Percentiles rank a stretch among this genome's conserved stretches.
phyloP scores from a whole-genome alignment of 2,888 invertebrate species.

The Napeogenes inachia region DNA sequence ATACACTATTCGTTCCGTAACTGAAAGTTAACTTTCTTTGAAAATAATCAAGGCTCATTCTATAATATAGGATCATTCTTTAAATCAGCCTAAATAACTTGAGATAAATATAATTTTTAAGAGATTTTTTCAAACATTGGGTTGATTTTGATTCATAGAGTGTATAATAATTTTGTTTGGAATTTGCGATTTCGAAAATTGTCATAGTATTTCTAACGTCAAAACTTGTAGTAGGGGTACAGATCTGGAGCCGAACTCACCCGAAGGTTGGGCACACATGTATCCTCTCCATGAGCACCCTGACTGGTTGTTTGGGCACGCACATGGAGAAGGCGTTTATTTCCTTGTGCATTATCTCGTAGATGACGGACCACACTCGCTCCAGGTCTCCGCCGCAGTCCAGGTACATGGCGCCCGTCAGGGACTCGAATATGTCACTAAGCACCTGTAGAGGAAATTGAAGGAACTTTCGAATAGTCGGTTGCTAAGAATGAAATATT shows the following conservation, averaged over 20 bases:
- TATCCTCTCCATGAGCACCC: slow-evolving; percentile 88
- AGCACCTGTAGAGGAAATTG: slow-evolving; percentile 78
- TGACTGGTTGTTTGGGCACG: slow-evolving; percentile 94
- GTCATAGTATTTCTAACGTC: too few relatives aligned
- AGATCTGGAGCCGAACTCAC: slow-evolving; percentile 66
- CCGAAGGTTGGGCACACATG: slow-evolving; percentile 85
- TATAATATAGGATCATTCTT: too few relatives aligned
- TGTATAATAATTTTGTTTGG: too few relatives aligned
- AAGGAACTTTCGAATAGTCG: background rate
- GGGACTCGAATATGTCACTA: slow-evolving; percentile 95
- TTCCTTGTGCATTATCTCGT: slow-evolving; percentile 90
- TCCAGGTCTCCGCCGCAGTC: slow-evolving; percentile 86
- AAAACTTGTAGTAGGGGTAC: too few relatives aligned
- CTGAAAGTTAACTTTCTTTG: too few relatives aligned
- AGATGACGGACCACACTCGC: slow-evolving; percentile 88
- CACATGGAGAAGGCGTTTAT: slow-evolving; percentile 87
- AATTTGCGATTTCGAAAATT: slow-evolving; percentile 22
- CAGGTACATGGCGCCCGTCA: slow-evolving; percentile 93
- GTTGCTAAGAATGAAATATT: too few relatives aligned
- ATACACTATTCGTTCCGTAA: too few relatives aligned
- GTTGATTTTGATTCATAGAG: too few relatives aligned
- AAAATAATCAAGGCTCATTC: too few relatives aligned
- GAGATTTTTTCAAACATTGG: too few relatives aligned
- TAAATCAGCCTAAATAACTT: too few relatives aligned
- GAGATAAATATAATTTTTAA: too few relatives aligned